Base-by-base conservation (phyloP, 2,113 vertebrate genomes). In the Choloepus hoffmanni region DNA sequence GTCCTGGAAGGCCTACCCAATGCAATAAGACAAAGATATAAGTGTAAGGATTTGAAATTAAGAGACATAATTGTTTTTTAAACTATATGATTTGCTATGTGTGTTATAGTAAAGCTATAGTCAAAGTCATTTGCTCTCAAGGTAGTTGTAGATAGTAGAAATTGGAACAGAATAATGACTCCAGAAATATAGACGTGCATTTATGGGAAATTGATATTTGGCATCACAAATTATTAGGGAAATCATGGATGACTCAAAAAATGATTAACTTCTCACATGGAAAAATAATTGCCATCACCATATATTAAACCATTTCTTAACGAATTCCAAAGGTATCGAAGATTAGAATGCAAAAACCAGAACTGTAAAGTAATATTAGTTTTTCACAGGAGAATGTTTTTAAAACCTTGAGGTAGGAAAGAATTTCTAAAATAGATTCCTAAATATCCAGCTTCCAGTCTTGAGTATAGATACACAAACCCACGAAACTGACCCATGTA, bases 211-310 rank as follows among this genome's bases (percentile, higher is more conserved):
- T 11, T 91, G 43, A 9, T 84, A 43, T 40, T 63, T 84, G 58
- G 4, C 68, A 88, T 83, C 40, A 82, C 4, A 88, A 28, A 55
- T 85, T 74, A 16, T 16, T 77, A 72, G 58, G 18, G 24, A 95
- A 94, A 95, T 95, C 14, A 63, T 89, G 85, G 11, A 30, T 88
- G n/a, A 88, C 63, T 97, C 23, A 89, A 60, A 94, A 93, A 92
- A 74, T 95, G 89, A 82, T 60, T 95, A 55, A 70, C 18, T 96
- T 48, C 85, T 92, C 26, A 90, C 94, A 12, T 90, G 78, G 74
- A 55, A 94, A 97, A 82, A 53, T 65, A 78, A 1, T 10, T 93
- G 81, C 48, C 67, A 19, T 73, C 28, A 40, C 81, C 10, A 60
- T 81, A 48, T 14, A 45, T 88, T 91, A 72, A 93, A 72, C n/a